phyloP scores from a whole-genome alignment of 1,140 invertebrate species.

The Tetramorium parvispinum region DNA sequence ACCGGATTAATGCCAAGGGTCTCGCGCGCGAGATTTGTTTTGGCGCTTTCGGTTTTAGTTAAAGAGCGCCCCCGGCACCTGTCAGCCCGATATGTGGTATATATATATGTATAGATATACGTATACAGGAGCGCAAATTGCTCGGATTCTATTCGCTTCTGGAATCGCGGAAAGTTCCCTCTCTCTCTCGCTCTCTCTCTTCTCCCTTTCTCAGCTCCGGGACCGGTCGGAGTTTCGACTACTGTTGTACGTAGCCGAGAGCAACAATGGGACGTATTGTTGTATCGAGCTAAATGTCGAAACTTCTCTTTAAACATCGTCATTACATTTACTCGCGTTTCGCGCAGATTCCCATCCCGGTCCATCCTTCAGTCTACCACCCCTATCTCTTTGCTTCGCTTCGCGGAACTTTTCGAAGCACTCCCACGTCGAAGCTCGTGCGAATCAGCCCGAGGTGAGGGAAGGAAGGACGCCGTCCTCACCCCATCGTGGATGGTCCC shows the following conservation, averaged over 20 bases:
- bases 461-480: background rate
- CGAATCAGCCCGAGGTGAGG: background rate
- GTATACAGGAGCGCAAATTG: conserved; percentile 36
- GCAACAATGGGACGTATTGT: conserved; percentile 59
- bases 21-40: conserved; percentile 54
- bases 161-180: conserved; percentile 44
- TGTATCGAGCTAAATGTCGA: conserved; percentile 57
- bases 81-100: conserved; percentile 4
- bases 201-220: background rate
- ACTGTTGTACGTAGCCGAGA: conserved; percentile 49
- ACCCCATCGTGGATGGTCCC: background rate
- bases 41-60: conserved; percentile 54
- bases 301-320: conserved; percentile 60
- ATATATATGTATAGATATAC: background rate
- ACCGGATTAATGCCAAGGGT: conserved; percentile 55
- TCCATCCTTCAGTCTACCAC: conserved; percentile 25
- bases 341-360: conserved; percentile 10
- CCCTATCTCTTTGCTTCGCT: conserved; percentile 37
- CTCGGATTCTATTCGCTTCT: conserved; percentile 51
- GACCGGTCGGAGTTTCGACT: conserved; percentile 34
- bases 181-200: background rate
- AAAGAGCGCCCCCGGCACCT: conserved; percentile 42
- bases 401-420: conserved; percentile 30
- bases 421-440: background rate
- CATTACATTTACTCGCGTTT: conserved; percentile 54